These are phyloP conservation scores for Thomomys bottae DNA, from an alignment of 2,113 vertebrate genomes.

Conservation along the genomic window DNA sequence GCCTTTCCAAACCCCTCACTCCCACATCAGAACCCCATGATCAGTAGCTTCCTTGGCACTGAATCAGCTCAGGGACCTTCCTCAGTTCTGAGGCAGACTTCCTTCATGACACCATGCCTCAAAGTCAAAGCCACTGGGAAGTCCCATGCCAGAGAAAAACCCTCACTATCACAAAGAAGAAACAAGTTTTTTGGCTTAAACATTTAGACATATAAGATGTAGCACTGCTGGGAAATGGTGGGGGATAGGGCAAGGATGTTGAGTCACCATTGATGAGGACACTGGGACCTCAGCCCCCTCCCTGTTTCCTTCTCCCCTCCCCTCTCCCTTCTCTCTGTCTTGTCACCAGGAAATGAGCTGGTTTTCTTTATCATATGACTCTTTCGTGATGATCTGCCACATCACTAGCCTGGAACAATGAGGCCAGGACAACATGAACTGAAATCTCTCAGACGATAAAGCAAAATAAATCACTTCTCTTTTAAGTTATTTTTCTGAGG, in stretches of 20 bases:
- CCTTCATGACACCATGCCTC: no score
- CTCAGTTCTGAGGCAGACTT: neutral
- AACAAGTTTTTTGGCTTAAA: neutral
- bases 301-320: neutral
- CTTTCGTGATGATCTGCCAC: neutral
- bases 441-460: neutral
- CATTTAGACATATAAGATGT: neutral
- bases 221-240: neutral
- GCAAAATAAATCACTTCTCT: neutral
- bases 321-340: neutral
- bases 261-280: neutral
- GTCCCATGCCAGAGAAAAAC: neutral
- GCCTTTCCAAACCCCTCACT: neutral
- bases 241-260: neutral
- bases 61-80: neutral
- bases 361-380: neutral
- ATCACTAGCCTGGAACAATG: no score
- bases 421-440: neutral
- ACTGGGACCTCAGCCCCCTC: no score
- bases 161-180: neutral
- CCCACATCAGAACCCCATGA: neutral
- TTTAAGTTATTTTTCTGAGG: neutral
- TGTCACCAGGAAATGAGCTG: neutral
- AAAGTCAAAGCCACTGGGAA: neutral
- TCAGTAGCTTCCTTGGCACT: no score